Percentiles rank a stretch among this genome's conserved stretches.
phyloP scores from a whole-genome alignment of 2,888 invertebrate genomes.

The Chesias legatella region DNA sequence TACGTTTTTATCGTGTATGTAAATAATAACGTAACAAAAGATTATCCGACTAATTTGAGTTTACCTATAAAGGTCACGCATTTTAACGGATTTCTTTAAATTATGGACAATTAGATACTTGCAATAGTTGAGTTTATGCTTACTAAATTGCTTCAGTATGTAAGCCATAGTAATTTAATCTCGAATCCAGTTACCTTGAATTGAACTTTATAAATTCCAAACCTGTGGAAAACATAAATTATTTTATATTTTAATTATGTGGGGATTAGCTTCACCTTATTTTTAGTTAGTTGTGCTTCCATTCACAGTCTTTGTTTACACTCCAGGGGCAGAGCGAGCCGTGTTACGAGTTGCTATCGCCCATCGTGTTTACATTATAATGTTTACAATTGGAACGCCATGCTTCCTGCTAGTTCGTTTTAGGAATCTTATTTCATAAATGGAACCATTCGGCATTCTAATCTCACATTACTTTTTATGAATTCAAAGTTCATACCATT shows the following conservation, averaged over 20 bases:
- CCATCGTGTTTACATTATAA: constrained; percentile 35
- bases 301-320: constrained; percentile 41
- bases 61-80: constrained; percentile 18
- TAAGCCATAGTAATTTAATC: too few relatives aligned
- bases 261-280: too few relatives aligned
- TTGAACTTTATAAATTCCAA: too few relatives aligned
- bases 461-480: constrained; percentile 12
- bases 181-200: too few relatives aligned
- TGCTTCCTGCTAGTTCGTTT: constrained; percentile 24
- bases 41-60: constrained; percentile 26
- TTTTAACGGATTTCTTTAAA: constrained; percentile 30
- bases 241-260: too few relatives aligned
- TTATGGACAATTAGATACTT: too few relatives aligned
- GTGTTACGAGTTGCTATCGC: constrained; percentile 36
- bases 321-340: constrained; percentile 34
- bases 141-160: too few relatives aligned
- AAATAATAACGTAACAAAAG: constrained; percentile 15
- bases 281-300: constrained; percentile 30
- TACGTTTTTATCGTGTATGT: constrained; percentile 25
- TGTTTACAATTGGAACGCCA: constrained; percentile 40
- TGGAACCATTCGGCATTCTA: constrained; percentile 9
- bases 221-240: too few relatives aligned
- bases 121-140: too few relatives aligned
- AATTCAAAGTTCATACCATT: constrained; percentile 2
- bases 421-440: constrained; percentile 29